Conservation (phyloP, 2,797 vertebrate genomes). For the Oophaga sylvatica region DNA sequence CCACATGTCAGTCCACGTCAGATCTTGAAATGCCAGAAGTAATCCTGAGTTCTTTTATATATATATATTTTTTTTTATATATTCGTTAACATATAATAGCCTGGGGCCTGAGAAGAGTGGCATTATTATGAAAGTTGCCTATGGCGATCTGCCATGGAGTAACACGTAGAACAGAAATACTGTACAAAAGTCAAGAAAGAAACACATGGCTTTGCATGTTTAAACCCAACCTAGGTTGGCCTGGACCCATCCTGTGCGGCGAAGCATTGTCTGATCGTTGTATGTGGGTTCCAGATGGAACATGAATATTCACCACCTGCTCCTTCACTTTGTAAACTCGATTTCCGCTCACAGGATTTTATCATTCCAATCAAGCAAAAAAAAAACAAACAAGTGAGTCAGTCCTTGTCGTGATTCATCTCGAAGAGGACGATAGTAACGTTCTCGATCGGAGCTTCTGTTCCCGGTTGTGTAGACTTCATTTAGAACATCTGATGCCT, state of each 20-base stretch:
- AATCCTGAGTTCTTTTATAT: slow-evolving; percentile 54
- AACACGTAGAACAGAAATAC: slow-evolving; percentile 39
- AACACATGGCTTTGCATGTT: slow-evolving; percentile 57
- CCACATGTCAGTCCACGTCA: neutral
- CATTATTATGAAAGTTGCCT: slow-evolving; percentile 42
- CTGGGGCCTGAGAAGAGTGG: slow-evolving; percentile 47
- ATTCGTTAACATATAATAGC: slow-evolving; percentile 23
- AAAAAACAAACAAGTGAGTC: slow-evolving; percentile 52
- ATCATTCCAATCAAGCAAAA: slow-evolving; percentile 47
- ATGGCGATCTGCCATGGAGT: slow-evolving; percentile 33
- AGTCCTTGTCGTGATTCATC: slow-evolving; percentile 55
- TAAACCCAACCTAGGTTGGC: neutral
- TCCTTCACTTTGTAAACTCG: slow-evolving; percentile 30
- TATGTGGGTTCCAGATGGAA: slow-evolving; percentile 39
- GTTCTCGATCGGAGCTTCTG: slow-evolving; percentile 43
- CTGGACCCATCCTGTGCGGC: slow-evolving; percentile 40
- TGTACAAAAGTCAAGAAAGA: slow-evolving; percentile 42
- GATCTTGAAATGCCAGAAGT: slow-evolving; percentile 39
- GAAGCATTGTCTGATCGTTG: slow-evolving; percentile 8
- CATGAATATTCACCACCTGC: slow-evolving; percentile 26
- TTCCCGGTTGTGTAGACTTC: slow-evolving; percentile 43
- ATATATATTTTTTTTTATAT: slow-evolving; percentile 11
- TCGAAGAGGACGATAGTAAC: slow-evolving; percentile 31
- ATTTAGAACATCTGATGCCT: slow-evolving; percentile 58
- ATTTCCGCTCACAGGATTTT: slow-evolving; percentile 43